phyloP scores from a whole-genome alignment of 2,888 invertebrate genomes.

The Harmothoe impar region DNA sequence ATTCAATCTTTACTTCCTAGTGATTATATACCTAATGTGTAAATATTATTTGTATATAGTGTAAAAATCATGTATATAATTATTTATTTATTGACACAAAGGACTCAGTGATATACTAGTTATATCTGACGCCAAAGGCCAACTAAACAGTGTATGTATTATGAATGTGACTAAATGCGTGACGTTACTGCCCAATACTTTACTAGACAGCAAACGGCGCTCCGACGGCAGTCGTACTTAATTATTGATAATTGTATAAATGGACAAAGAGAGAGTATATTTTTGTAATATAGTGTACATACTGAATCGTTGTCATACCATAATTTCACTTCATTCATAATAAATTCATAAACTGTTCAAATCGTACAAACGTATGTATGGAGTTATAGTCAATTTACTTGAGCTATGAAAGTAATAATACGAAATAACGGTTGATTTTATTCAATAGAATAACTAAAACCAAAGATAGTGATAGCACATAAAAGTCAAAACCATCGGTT shows the following conservation, averaged over 20 bases:
- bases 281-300: not conserved
- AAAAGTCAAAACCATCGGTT: too few species aligned
- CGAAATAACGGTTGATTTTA: too few species aligned
- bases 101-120: not conserved
- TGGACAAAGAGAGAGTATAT: not conserved
- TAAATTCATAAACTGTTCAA: conserved; percentile 1
- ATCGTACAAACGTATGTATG: not conserved
- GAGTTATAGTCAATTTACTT: too few species aligned
- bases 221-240: conserved; percentile 24
- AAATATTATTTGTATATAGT: not conserved
- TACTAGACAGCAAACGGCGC: not conserved
- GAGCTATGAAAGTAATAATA: too few species aligned
- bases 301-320: not conserved
- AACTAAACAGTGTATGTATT: conserved; percentile 13
- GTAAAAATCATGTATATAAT: not conserved
- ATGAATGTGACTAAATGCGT: not conserved
- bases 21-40: too few species aligned
- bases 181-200: not conserved
- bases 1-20: not conserved
- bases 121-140: not conserved
- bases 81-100: not conserved
- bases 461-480: too few species aligned
- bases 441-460: too few species aligned
- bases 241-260: not conserved
- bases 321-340: not conserved